Base-by-base conservation (phyloP, 2,113 vertebrate genomes). In the Vimba vimba region DNA sequence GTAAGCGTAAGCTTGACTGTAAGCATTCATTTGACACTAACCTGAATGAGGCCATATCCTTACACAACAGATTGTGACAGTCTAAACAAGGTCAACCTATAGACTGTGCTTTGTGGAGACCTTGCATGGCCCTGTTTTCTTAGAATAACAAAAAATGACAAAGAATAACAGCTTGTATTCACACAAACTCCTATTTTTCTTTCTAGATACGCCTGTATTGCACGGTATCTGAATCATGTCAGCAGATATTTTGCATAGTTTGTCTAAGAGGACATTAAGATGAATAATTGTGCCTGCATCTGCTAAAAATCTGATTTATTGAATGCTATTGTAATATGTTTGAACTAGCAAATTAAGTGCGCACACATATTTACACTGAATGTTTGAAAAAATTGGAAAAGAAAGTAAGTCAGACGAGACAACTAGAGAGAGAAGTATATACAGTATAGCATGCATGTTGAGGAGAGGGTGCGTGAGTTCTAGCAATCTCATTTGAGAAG, bases 191-290 rank as follows among this genome's bases (percentile, higher is more conserved):
- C 6, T 7, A 50, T 50, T 75, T 75, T 47, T 25, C 71, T 50
- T 75, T 60, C 57, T 43, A 43, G 77, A 79, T 39, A 39, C 0
- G 55, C 21, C 11, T 43, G 77, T 43, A 43, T 30, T 30, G 39
- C 23, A 45, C n/a, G 47, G 33, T 64, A 80, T 80, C 59, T 64
- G 27, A 80, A 45, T 80, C 57, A 80, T 80, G 33, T 77, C 75
- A 55, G 27, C 15, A 77, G 36, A 47, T 80, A 15, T 64, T 80
- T 80, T 66, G 59, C 59, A 80, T 64, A 80, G 57, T 45, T n/a
- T 80, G 36, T 47, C 79, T 19, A 64, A 30, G 59, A 64, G n/a
- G 50, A 27, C 39, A 66, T 19, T 80, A 64, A 62, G 57, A 47
- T 64, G 39, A 43, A 27, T 45, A 64, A 64, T 64, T 27, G 43